phyloP scores from a whole-genome alignment of 2,888 invertebrate genomes.

The Hybos culiciformis region DNA sequence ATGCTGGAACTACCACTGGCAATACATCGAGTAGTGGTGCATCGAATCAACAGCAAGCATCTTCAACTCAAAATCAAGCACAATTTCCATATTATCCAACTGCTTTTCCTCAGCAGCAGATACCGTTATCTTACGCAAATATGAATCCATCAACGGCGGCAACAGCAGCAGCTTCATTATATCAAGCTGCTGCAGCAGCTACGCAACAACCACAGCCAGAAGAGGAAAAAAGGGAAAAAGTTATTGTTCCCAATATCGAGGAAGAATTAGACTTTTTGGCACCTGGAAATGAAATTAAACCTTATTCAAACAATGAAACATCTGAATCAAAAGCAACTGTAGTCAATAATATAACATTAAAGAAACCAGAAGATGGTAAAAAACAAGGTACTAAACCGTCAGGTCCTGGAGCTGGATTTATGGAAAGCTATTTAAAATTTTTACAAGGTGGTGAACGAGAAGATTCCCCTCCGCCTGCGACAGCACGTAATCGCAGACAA shows the following conservation, averaged over 20 bases:
- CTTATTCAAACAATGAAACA: constrained; percentile 24
- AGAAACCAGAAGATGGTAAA: constrained; percentile 22
- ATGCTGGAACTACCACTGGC: constrained; percentile 40
- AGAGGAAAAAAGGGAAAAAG: constrained; percentile 39
- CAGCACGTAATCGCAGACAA: constrained; percentile 41
- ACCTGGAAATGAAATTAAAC: constrained; percentile 34
- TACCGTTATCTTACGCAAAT: constrained; percentile 32
- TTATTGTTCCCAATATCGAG: constrained; percentile 78
- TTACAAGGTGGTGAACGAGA: constrained; percentile 64
- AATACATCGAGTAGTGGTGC: constrained; percentile 18
- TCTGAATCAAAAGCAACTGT: constrained; percentile 21
- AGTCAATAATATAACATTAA: constrained; percentile 5
- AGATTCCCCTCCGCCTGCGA: constrained; percentile 59
- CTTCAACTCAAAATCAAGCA: constrained; percentile 20
- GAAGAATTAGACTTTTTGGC: constrained; percentile 73
- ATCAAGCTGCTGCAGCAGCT: constrained; percentile 20
- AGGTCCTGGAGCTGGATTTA: constrained; percentile 60
- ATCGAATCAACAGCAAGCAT: constrained; percentile 6
- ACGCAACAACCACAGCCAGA: constrained; percentile 18
- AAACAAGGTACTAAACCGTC: constrained; percentile 46
- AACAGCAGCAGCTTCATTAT: constrained; percentile 37
- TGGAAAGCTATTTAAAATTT: constrained; percentile 79
- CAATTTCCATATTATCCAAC: constrained; percentile 38
- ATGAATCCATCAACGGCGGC: constrained; percentile 38
- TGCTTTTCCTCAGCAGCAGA: constrained; percentile 32